Evolutionary conservation across 2,797 vertebrate species (phyloP).

Genomic region (Strix occidentalis): DNA sequence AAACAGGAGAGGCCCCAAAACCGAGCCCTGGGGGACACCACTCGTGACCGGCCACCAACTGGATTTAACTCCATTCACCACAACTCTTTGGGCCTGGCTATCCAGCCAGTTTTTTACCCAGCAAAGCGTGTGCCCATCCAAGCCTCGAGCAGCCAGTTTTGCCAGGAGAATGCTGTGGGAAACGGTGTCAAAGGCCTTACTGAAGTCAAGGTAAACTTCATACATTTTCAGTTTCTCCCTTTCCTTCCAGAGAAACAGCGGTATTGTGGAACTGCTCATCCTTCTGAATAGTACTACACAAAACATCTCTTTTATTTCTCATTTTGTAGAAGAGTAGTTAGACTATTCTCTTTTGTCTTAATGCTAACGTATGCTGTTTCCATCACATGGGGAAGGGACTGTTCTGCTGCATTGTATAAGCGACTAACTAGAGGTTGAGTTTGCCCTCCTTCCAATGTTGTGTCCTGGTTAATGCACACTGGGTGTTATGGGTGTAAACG

Average conservation of each 20-base stretch:
- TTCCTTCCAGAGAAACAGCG: neutral
- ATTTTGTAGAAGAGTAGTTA: neutral
- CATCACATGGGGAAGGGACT: neutral
- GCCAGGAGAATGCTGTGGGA: too few relatives aligned
- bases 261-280: neutral
- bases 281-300: neutral
- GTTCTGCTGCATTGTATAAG: rapidly evolving
- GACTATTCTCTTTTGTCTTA: neutral
- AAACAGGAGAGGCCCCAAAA: too few relatives aligned
- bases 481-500: neutral
- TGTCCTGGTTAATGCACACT: neutral
- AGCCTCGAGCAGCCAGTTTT: too few relatives aligned
- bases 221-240: neutral
- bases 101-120: too few relatives aligned
- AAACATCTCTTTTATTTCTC: neutral
- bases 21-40: too few relatives aligned
- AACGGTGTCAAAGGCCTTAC: too few relatives aligned
- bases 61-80: too few relatives aligned
- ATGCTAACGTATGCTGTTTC: neutral
- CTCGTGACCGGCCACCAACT: too few relatives aligned
- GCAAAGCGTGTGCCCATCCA: too few relatives aligned
- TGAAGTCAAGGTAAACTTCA: too few relatives aligned
- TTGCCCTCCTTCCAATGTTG: neutral
- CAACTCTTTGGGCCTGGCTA: too few relatives aligned
- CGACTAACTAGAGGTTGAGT: neutral